Evolutionary conservation across 2,797 vertebrate species (phyloP), one percentile per base, ranked within the genome.

Genomic region (Iguana delicatissima): DNA sequence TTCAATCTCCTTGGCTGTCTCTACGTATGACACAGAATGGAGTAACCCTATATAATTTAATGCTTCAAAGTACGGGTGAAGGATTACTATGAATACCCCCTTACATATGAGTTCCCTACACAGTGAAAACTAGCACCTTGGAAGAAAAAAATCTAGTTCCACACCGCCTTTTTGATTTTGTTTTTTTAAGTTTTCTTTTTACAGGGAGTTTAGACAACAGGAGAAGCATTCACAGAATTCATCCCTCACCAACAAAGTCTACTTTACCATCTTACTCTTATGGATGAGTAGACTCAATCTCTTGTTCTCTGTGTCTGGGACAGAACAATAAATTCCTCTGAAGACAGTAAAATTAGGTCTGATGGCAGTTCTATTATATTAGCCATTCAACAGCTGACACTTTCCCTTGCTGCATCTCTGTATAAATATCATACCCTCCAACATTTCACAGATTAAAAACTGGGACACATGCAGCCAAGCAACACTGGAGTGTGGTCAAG

Each of bases 351-450:
- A 91, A 92, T 95, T 95, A 96, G 88, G 67, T 81, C 92, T 91
- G 84, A 95, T 95, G 92, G 80, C 82, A 92, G 88, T 93, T 95
- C 95, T 93, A 80, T 88, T 77, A 85, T 90, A 55, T 95, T 95
- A 95, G 94, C 95, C 92, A 93, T 93, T 73, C 92, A 95, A 85
- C 83, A 93, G 87, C 80, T 95, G 88, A 89, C 84, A 87, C 91
- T 93, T 91, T 91, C 92, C 90, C 91, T 77, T 89, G 57, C 80
- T 94, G 93, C 18, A 62, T 62, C 59, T 62, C 20, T 62, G 59
- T 32, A 32, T 69, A 32, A 32, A 32, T 69, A 69, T 10, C 2
- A 22, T 20, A 62, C 20, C 59, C 16, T 20, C 59, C 59, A 59
- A 59, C 5, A 22, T 62, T 62, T 62, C 59, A 62, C 59, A 62